These are phyloP conservation scores for Callithrix jacchus DNA, from an alignment of 2,113 vertebrate species.

Conservation along the genomic window DNA sequence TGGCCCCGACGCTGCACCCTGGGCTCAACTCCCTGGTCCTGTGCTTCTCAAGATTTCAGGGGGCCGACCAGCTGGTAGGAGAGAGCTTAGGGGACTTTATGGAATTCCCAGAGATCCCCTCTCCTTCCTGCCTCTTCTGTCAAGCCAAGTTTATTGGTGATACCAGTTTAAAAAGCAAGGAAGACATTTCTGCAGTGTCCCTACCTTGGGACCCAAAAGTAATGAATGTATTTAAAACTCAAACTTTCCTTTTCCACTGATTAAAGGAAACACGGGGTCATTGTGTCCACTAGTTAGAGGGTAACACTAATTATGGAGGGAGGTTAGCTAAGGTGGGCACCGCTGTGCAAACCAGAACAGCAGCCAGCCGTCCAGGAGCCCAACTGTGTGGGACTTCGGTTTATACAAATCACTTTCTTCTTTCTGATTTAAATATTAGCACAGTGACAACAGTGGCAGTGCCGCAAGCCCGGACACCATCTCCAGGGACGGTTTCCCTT, in stretches of 20 bases:
- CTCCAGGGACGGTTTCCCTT: background rate
- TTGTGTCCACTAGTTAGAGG: background rate
- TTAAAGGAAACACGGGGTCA: background rate
- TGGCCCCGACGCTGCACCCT: too few relatives aligned
- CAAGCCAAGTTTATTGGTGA: background rate
- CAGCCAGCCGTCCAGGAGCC: background rate
- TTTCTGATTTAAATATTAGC: background rate
- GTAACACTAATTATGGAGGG: background rate
- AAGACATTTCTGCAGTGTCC: background rate
- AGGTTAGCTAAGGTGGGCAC: background rate
- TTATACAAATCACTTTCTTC: background rate
- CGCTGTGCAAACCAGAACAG: background rate
- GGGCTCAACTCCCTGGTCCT: background rate
- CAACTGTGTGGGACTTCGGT: background rate
- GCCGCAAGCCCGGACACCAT: too few relatives aligned
- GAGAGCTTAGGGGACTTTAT: background rate
- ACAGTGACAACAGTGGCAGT: background rate
- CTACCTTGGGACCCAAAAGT: background rate
- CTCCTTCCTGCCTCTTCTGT: background rate
- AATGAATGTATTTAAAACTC: background rate
- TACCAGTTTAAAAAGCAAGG: background rate
- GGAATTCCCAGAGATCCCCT: constrained; percentile 47
- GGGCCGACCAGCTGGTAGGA: background rate
- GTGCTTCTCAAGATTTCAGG: background rate
- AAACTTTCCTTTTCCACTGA: background rate